Base-by-base conservation (phyloP, 1,140 invertebrate species). In the Heliconius hewitsoni region DNA sequence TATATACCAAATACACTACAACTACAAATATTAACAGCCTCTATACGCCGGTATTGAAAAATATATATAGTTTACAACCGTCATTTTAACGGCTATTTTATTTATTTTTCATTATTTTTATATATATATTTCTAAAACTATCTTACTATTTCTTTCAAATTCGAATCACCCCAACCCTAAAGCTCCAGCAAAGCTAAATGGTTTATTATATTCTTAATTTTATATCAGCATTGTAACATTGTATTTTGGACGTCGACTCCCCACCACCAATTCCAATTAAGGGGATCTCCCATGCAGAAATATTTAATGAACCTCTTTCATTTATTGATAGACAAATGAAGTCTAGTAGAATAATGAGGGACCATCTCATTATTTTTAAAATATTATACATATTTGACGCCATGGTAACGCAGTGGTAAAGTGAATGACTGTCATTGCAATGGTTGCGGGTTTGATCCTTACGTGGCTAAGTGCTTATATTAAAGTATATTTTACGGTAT, bases 291-390 rank as follows among this genome's bases (percentile, higher is more conserved):
- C 71, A 77, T 77, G 75, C 76, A 81, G 76, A 81, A 77, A 71
- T 73, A 81, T 81, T 81, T 81, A 81, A 81, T 77, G 79, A 81
- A 80, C 57, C 57, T 57, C 74, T 66, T 81, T 74, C 46, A 71
- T 50, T 81, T 71, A 72, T 78, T 76, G 70, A 66, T 81, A 81
- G 50, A 81, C 37, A 77, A 66, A 76, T 77, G 71, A 55, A 37
- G 76, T 74, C 76, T 74, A 80, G 79, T 76, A 74, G 39, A 46
- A 66, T 80, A 66, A 80, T 80, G 66, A 72, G 76, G 70, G 66
- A 60, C 52, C 27, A 37, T 42, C 77, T 78, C 72, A 74, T 78
- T 78, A 70, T 74, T 74, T 66, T 66, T 57, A 74, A 60, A 42
- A 72, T 72, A 72, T 42, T 72, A 39, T n/a, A 39, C n/a, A 37